A percentile compares a stretch with the other conserved stretches of the same genome.
Evolutionary conservation across 2,797 vertebrate genomes (phyloP).

Genomic region (Coccyzus lansbergi): DNA sequence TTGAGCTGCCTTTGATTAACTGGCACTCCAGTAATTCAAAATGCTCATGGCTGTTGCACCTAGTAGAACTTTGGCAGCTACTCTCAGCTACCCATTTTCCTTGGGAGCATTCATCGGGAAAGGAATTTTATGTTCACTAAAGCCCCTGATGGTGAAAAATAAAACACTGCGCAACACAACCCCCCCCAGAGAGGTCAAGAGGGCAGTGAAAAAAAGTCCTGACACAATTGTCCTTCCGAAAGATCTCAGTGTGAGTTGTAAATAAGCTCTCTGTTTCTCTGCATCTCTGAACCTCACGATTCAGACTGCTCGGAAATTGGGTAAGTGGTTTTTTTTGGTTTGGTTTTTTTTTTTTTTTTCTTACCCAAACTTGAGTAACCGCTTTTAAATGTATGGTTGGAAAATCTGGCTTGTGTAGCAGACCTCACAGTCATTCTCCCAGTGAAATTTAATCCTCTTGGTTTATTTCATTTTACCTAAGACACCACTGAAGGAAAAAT

Average conservation of each 20-base stretch:
- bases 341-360: background rate
- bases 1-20: slow-evolving; percentile 23
- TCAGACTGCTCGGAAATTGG: slow-evolving; percentile 77
- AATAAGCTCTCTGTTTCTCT: slow-evolving; percentile 21
- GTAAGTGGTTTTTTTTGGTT: background rate
- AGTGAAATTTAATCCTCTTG: slow-evolving; percentile 73
- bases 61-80: slow-evolving; percentile 35
- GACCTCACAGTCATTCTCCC: slow-evolving; percentile 79
- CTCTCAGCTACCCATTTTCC: slow-evolving; percentile 47
- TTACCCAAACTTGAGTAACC: slow-evolving; percentile 75
- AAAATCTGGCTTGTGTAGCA: slow-evolving; percentile 72
- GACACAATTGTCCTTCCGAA: background rate
- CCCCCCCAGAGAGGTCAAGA: background rate
- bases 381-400: slow-evolving; percentile 75
- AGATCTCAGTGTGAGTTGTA: background rate
- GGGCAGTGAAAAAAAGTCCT: background rate
- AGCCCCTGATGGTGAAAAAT: slow-evolving; percentile 28
- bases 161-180: background rate
- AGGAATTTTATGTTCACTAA: slow-evolving; percentile 32
- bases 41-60: slow-evolving; percentile 13
- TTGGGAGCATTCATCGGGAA: slow-evolving; percentile 26
- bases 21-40: slow-evolving; percentile 9
- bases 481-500: slow-evolving; percentile 66
- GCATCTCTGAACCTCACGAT: slow-evolving; percentile 47
- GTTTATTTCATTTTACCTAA: slow-evolving; percentile 71